Percentiles rank a stretch among this genome's conserved stretches.
phyloP scores from a whole-genome alignment of 2,113 vertebrate species.

The Candoia aspera region DNA sequence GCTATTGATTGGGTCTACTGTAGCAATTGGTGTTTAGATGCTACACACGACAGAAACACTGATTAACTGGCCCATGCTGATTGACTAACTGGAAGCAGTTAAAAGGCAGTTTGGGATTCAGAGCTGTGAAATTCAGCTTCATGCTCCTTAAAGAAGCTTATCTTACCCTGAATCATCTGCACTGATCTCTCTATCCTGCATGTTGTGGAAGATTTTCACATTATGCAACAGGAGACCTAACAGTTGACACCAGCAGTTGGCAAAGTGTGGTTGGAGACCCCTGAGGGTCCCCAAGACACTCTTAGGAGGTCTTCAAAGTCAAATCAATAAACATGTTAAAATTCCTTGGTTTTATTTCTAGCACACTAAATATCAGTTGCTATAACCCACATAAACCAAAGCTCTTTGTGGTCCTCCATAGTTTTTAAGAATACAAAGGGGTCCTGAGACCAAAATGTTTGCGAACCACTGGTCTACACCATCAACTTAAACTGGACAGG shows the following conservation, averaged over 20 bases:
- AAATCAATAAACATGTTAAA: neutral
- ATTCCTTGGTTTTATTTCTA: neutral
- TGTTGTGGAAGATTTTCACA: neutral
- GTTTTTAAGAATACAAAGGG: neutral
- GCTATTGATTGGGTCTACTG: too few relatives aligned
- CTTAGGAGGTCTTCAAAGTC: neutral
- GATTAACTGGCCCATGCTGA: neutral
- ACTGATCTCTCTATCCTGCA: neutral
- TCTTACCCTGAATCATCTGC: neutral
- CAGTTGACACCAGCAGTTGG: neutral
- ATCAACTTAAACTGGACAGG: neutral
- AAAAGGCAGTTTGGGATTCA: neutral
- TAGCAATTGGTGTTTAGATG: too few relatives aligned
- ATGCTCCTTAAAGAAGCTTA: neutral
- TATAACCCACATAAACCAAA: neutral
- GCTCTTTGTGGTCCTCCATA: neutral
- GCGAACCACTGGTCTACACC: neutral
- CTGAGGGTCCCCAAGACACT: neutral
- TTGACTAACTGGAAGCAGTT: neutral
- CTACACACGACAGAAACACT: too few relatives aligned
- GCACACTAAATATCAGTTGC: neutral
- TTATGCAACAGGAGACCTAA: neutral
- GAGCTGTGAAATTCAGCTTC: neutral
- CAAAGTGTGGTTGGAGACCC: neutral
- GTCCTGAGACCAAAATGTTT: neutral